These are phyloP conservation scores for Drosophila recens DNA, from an alignment of 2,888 invertebrate genomes.

Conservation along the genomic window DNA sequence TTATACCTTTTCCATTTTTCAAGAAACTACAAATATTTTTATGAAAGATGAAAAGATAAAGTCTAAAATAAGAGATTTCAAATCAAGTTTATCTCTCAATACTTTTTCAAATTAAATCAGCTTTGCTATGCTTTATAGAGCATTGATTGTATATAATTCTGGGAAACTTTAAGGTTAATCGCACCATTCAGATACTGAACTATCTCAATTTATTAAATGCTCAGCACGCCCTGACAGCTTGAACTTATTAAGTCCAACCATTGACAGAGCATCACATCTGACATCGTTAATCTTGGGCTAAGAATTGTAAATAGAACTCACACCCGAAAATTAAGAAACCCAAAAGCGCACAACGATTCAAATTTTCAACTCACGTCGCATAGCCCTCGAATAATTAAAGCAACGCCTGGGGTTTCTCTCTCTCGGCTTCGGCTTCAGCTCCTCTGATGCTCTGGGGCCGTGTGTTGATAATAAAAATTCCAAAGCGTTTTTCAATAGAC, in stretches of 20 bases:
- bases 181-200: not conserved
- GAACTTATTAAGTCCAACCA: slow-evolving; percentile 32
- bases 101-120: not conserved
- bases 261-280: slow-evolving; percentile 49
- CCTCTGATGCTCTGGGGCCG: slow-evolving; percentile 13
- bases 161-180: not conserved
- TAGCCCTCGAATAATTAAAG: slow-evolving; percentile 62
- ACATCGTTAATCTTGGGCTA: slow-evolving; percentile 71
- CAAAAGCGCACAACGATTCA: slow-evolving; percentile 42
- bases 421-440: slow-evolving; percentile 8
- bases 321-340: slow-evolving; percentile 36
- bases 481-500: slow-evolving; percentile 75
- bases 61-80: not conserved
- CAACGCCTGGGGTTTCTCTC: slow-evolving; percentile 38
- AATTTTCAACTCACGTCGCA: slow-evolving; percentile 66
- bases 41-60: not conserved
- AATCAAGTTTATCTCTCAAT: not conserved
- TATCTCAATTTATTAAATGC: slow-evolving; percentile 46
- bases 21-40: not conserved
- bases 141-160: not conserved
- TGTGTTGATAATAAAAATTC: slow-evolving; percentile 73
- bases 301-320: slow-evolving; percentile 45
- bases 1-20: no score
- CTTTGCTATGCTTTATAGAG: not conserved
- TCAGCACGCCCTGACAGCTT: slow-evolving; percentile 24